These are phyloP conservation scores for Mesocentrotus franciscanus DNA, from an alignment of 53 echinoderm and acorn worm species.

Conservation along the genomic window DNA sequence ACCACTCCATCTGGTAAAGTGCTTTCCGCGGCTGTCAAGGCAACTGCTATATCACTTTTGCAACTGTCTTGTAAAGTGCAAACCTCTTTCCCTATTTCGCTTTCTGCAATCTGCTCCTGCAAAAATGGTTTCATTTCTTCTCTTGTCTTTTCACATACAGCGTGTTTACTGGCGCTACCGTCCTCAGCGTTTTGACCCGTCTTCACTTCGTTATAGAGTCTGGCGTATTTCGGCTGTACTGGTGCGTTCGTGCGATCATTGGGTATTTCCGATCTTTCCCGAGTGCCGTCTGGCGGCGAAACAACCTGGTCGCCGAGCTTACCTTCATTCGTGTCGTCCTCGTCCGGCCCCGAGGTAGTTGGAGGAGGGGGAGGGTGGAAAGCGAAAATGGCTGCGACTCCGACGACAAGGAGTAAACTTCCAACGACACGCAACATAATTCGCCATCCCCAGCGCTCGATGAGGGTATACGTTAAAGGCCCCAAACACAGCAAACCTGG, in stretches of 20 bases:
- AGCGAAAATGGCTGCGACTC: not conserved
- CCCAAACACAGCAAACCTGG: slow-evolving; percentile 33
- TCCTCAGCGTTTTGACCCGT: not conserved
- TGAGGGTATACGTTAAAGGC: slow-evolving; percentile 27
- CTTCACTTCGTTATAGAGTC: not conserved
- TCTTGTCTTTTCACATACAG: not conserved
- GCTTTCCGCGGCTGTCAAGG: not conserved
- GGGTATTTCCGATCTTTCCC: not conserved
- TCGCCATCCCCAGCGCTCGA: slow-evolving; percentile 25
- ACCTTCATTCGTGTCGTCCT: not conserved
- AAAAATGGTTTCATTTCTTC: not conserved
- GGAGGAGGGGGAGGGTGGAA: not conserved
- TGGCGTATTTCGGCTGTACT: not conserved
- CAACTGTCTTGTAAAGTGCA: not conserved
- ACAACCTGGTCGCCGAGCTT: too few relatives aligned
- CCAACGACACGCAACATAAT: slow-evolving; percentile 4
- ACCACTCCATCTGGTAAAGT: not conserved
- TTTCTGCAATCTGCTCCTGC: not conserved
- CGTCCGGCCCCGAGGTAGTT: not conserved
- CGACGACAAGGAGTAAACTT: not conserved
- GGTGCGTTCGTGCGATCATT: not conserved
- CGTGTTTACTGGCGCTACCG: not conserved
- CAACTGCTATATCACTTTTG: not conserved
- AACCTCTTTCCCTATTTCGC: not conserved
- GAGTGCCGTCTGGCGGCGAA: too few relatives aligned